These are phyloP conservation scores for Leptopterna dolabrata DNA, from an alignment of 2,888 invertebrate species.

Conservation along the genomic window DNA sequence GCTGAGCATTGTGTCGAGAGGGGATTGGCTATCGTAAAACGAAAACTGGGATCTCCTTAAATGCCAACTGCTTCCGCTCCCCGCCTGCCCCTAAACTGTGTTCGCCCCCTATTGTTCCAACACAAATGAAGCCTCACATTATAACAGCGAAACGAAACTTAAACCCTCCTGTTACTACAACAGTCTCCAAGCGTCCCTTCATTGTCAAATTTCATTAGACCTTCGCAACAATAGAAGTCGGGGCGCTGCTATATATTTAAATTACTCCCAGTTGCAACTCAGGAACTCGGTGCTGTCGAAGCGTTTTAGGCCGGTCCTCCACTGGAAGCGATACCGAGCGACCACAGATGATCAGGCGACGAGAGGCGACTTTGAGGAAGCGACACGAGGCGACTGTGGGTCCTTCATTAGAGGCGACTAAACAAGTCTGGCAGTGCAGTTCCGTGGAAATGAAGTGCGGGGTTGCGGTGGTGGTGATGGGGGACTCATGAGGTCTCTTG, in stretches of 20 bases:
- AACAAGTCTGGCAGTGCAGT: too few species aligned
- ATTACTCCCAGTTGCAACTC: neutral
- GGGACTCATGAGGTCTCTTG: too few species aligned
- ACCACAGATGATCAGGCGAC: too few species aligned
- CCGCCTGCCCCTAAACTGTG: neutral
- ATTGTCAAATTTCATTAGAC: conserved; percentile 29
- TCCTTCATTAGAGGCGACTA: too few species aligned
- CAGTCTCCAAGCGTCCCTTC: neutral
- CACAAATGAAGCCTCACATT: neutral
- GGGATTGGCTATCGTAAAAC: neutral
- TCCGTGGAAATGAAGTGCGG: too few species aligned
- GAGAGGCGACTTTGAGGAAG: too few species aligned
- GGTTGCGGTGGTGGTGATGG: too few species aligned
- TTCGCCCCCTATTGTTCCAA: conserved; percentile 11
- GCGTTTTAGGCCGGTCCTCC: neutral
- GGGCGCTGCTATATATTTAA: conserved; percentile 6
- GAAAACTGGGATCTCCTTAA: conserved; percentile 19
- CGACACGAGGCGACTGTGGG: too few species aligned
- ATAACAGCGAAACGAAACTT: conserved; percentile 20
- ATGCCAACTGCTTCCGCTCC: conserved; percentile 24
- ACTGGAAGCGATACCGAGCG: too few species aligned
- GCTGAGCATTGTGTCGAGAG: neutral
- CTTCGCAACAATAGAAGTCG: conserved; percentile 14
- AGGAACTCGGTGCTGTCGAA: neutral
- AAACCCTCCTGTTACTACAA: conserved; percentile 13